Evolutionary conservation across 2,113 vertebrate species (phyloP).

Genomic region (Ellobius talpinus): DNA sequence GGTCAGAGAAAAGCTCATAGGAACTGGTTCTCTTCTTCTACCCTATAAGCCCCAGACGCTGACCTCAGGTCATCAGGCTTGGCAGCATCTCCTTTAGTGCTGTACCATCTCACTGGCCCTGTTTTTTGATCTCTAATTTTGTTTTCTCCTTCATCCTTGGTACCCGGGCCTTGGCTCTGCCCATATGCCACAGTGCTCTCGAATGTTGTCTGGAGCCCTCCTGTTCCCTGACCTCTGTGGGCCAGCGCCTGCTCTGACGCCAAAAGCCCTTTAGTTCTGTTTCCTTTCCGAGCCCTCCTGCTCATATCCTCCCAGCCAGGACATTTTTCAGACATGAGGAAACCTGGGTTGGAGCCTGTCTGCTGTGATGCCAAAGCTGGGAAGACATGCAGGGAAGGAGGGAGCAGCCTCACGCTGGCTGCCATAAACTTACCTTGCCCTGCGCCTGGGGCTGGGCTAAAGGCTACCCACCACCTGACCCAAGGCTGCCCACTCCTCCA

Average conservation of each 20-base stretch:
- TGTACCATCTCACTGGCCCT: background rate
- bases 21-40: background rate
- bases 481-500: background rate
- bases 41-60: background rate
- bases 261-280: background rate
- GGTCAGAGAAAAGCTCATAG: background rate
- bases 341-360: slow-evolving; percentile 44
- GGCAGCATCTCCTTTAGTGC: background rate
- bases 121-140: background rate
- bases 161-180: background rate
- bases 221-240: background rate
- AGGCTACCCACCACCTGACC: rapidly evolving
- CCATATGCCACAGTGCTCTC: background rate
- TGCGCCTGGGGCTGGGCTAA: background rate
- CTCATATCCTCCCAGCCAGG: background rate
- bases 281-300: background rate
- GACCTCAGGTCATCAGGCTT: background rate
- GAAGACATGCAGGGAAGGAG: background rate
- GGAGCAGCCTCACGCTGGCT: background rate
- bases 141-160: background rate
- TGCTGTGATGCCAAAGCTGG: background rate
- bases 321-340: slow-evolving; percentile 68
- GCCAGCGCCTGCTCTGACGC: rapidly evolving
- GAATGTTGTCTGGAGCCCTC: background rate
- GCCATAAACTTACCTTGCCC: background rate